These are phyloP conservation scores for Eumaeus atala DNA, from an alignment of 1,140 invertebrate genomes.

Conservation along the genomic window DNA sequence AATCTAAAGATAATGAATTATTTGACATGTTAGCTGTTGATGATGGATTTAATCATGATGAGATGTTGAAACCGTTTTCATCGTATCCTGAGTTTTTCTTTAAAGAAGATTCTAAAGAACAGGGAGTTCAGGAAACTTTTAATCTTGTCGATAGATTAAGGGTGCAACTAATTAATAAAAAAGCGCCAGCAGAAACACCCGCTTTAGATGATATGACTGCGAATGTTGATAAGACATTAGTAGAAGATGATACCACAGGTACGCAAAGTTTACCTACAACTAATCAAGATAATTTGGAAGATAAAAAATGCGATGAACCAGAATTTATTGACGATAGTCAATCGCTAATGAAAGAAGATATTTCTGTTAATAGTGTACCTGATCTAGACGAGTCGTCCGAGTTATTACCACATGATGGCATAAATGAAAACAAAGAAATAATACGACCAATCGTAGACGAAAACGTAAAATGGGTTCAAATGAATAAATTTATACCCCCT, in stretches of 20 bases:
- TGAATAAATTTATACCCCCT: constrained; percentile 27
- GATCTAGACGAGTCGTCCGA: constrained; percentile 16
- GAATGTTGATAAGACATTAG: constrained; percentile 30
- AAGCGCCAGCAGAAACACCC: constrained; percentile 42
- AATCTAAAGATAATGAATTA: constrained; percentile 79
- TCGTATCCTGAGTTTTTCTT: constrained; percentile 81
- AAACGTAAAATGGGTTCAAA: constrained; percentile 44
- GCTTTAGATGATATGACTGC: constrained; percentile 32
- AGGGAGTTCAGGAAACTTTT: constrained; percentile 82
- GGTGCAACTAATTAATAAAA: constrained; percentile 70
- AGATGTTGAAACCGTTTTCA: constrained; percentile 76
- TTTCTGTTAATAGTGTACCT: constrained; percentile 18
- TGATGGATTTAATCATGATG: constrained; percentile 80
- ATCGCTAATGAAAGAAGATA: constrained; percentile 17
- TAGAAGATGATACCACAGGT: constrained; percentile 25
- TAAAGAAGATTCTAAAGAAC: constrained; percentile 84
- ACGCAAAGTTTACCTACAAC: constrained; percentile 27
- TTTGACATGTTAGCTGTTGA: constrained; percentile 80
- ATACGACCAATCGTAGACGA: constrained; percentile 15
- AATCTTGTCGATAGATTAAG: constrained; percentile 86
- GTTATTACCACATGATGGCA: constrained; percentile 13
- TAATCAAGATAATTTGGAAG: constrained; percentile 26
- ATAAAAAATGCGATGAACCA: constrained; percentile 22
- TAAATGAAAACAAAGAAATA: constrained; percentile 23
- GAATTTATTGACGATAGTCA: constrained; percentile 19